phyloP scores from a whole-genome alignment of 2,797 vertebrate genomes.

The Acipenser transmontanus region DNA sequence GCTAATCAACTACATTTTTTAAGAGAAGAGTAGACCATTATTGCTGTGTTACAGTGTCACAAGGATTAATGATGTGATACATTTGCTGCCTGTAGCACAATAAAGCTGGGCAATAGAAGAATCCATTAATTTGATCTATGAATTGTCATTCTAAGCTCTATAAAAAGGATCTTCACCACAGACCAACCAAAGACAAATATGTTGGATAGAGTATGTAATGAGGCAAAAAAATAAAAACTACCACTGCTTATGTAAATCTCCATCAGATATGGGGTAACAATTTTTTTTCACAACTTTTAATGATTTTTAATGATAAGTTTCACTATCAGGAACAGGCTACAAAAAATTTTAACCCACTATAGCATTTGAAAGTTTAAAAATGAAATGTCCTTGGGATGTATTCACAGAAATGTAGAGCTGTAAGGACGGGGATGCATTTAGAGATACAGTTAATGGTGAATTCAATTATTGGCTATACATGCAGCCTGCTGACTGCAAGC shows the following conservation, averaged over 20 bases:
- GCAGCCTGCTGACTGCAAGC: not conserved
- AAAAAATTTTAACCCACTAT: too few species aligned
- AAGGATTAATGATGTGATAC: not conserved
- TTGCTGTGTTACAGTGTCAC: not conserved
- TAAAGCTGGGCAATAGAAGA: slow-evolving; percentile 1
- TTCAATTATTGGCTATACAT: not conserved
- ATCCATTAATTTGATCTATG: not conserved
- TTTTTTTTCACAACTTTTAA: too few species aligned
- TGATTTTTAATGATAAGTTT: too few species aligned
- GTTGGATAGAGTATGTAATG: not conserved
- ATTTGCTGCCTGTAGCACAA: not conserved
- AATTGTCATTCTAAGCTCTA: not conserved
- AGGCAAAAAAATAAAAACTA: not conserved
- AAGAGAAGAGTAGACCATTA: not conserved
- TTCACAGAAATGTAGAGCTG: too few species aligned
- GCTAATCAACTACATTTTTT: not conserved
- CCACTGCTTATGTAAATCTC: too few species aligned
- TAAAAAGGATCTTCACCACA: not conserved
- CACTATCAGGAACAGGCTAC: too few species aligned
- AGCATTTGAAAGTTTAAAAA: too few species aligned
- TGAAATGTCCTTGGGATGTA: not conserved
- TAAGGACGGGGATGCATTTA: not conserved
- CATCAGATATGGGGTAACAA: not conserved
- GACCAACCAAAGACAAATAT: not conserved
- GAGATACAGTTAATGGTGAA: not conserved